Evolutionary conservation across 37 sponge, comb jelly and placozoan species (phyloP).

Genomic region (Crambe crambe): DNA sequence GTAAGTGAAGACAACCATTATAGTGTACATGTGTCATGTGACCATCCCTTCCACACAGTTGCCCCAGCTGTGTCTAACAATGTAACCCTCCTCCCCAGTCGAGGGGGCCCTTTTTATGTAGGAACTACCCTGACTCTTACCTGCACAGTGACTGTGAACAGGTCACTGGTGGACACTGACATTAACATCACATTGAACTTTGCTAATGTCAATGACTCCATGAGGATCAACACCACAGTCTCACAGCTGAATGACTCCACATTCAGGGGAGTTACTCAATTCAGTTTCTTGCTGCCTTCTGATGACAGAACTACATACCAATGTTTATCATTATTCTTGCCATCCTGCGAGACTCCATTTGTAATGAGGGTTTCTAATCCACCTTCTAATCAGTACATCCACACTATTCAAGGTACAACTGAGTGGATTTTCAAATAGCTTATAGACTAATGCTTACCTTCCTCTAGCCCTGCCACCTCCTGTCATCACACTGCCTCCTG

Average conservation of each 20-base stretch:
- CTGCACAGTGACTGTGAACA: neutral
- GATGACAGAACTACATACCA: neutral
- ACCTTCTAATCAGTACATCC: neutral
- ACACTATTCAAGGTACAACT: neutral
- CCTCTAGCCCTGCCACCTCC: constrained; percentile 31
- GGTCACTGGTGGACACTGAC: constrained; percentile 4
- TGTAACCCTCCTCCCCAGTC: neutral
- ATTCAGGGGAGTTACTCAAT: neutral
- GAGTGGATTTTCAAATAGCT: no score
- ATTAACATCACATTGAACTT: neutral
- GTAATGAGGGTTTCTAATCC: neutral
- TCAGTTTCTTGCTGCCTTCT: neutral
- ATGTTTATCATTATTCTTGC: neutral
- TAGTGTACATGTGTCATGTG: neutral
- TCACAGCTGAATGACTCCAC: neutral
- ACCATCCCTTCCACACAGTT: neutral
- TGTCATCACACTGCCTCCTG: neutral
- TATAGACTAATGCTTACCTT: neutral
- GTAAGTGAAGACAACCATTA: neutral
- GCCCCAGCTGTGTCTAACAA: neutral
- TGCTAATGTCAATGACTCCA: neutral
- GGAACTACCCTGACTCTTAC: constrained; percentile 5
- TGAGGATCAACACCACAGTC: neutral
- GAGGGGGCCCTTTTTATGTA: neutral
- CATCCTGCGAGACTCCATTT: neutral